A percentile compares a stretch with the other conserved stretches of the same genome.
Evolutionary conservation across 2,113 vertebrate genomes (phyloP).

Genomic region (Thalassarche chlororhynchos): DNA sequence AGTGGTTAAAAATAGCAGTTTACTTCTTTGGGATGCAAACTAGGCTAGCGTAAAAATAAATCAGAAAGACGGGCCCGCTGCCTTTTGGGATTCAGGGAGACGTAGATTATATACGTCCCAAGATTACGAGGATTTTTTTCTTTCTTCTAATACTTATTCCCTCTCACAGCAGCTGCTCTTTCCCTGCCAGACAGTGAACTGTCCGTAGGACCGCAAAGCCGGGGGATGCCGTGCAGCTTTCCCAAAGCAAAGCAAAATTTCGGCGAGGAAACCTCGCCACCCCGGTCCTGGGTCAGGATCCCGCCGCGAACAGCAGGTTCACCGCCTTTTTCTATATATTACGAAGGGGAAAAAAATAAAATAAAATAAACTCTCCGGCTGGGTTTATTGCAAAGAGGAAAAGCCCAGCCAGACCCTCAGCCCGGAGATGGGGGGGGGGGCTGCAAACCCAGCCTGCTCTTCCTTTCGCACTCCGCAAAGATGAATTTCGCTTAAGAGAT

Average conservation of each 20-base stretch:
- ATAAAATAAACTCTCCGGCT: background rate
- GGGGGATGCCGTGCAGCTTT: background rate
- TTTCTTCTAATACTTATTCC: background rate
- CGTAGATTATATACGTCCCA: constrained; percentile 42
- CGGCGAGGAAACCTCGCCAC: background rate
- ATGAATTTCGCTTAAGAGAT: background rate
- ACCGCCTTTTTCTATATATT: background rate
- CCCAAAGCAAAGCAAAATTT: background rate
- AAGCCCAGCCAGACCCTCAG: background rate
- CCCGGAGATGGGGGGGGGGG: background rate
- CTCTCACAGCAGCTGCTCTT: constrained; percentile 5
- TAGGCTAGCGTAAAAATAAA: constrained; percentile 58
- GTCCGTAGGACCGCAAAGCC: background rate
- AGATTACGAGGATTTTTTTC: constrained; percentile 45
- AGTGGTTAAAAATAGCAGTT: constrained; percentile 67
- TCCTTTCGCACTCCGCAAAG: background rate
- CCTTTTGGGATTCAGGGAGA: constrained; percentile 47
- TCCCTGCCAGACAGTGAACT: background rate
- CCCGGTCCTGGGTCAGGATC: background rate
- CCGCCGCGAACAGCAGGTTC: background rate
- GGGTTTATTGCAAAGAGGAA: background rate
- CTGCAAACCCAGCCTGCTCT: background rate
- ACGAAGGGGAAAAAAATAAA: background rate
- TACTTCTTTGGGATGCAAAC: constrained; percentile 67
- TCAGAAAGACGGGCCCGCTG: constrained; percentile 34